Evolutionary conservation across 2,888 invertebrate species (phyloP), one percentile per base, ranked within the genome.

Genomic region (Malacosoma neustria): DNA sequence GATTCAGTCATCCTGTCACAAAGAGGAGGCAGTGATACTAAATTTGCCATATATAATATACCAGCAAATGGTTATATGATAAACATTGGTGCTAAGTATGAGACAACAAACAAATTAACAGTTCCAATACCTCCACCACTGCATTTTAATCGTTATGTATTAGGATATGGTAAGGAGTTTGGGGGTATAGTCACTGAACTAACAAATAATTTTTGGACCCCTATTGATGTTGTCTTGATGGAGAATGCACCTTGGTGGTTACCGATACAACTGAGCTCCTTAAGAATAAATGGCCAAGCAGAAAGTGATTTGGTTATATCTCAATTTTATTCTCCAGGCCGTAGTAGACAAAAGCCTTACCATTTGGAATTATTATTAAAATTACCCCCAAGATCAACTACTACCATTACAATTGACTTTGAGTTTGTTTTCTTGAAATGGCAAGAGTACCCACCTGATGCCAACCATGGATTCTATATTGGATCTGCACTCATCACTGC

Each of bases 361-460:
- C 94, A 96, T 60, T 79, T 99, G 37, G 99, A 99, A 72, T 75
- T 96, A 13, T 89, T 93, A 1, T 77, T 98, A 32, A 88, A 87
- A 46, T 72, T 98, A 40, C 96, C 97, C 5, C 89, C 96, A 0
- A 89, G 90, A 47, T 93, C 96, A 0, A 89, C 91, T 4, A 94
- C 95, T 0, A 90, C 92, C 45, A 88, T 98, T 35, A 92, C 92
- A 5, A 90, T 97, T 47, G 93, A 97, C 61, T 96, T 98, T 80
- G 97, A 98, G 72, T 95, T 95, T 76, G 93, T 96, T n/a, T 96
- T 98, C 64, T 87, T 98, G 3, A 98, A 98, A 79, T 98, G 99
- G 97, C 94, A 97, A 58, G 99, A 99, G 72, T 99, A 99, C 80
- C 99, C 99, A 9, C 99, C 99, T 0, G 99, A 99, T 89, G 98